Percentiles rank a stretch among this genome's conserved stretches.
phyloP scores from a whole-genome alignment of 2,113 vertebrate species.

The Microcebus tavaratra region DNA sequence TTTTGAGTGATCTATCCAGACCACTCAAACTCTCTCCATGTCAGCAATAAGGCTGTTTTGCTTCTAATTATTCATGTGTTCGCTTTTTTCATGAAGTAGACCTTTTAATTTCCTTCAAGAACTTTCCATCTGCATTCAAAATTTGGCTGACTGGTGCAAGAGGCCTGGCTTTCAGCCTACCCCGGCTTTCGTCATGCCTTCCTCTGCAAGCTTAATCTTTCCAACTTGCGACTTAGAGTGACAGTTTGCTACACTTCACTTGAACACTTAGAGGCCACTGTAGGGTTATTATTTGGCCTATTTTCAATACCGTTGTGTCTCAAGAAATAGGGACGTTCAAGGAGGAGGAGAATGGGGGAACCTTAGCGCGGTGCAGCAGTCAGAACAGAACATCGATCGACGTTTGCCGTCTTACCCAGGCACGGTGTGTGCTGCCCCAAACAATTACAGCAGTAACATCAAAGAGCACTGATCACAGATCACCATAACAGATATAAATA shows the following conservation, averaged over 20 bases:
- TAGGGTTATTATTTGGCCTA: background rate
- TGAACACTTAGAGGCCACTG: background rate
- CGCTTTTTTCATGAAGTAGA: background rate
- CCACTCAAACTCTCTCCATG: background rate
- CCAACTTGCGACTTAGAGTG: background rate
- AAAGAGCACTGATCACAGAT: background rate
- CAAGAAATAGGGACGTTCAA: background rate
- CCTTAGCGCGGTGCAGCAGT: background rate
- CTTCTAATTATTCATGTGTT: background rate
- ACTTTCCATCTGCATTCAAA: background rate
- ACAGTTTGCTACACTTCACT: background rate
- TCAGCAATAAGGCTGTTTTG: background rate
- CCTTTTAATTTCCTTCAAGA: background rate
- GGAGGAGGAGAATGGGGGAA: background rate
- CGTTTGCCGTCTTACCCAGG: background rate
- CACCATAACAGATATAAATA: background rate
- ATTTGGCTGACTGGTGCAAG: background rate
- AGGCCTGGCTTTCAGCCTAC: background rate
- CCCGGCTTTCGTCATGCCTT: background rate
- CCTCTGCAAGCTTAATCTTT: background rate
- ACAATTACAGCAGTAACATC: background rate
- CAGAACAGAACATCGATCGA: background rate
- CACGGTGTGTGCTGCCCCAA: background rate
- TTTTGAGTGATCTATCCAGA: background rate
- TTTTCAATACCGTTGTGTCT: background rate